Evolutionary conservation across 2,888 invertebrate genomes (phyloP), one percentile per base, ranked within the genome.

Genomic region (Mesochorus sp.): DNA sequence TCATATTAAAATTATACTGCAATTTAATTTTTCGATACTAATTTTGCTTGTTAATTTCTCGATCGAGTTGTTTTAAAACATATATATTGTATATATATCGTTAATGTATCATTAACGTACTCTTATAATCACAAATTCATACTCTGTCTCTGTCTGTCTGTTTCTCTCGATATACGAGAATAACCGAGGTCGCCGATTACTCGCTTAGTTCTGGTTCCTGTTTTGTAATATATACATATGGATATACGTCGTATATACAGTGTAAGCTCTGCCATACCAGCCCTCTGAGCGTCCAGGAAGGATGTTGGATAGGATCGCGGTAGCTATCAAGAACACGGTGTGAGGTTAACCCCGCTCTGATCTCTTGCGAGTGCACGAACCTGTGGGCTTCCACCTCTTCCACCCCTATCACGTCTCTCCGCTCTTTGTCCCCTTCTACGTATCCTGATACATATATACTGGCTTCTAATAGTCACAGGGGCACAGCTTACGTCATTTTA

Each of bases 141-240:
- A 5, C 10, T 34, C 61, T 26, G 10, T 26, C 61, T 8, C 59
- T 39, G 14, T 49, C 47, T 51, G 26, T 37, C 66, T 10, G 28
- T 53, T 49, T 61, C 71, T 71, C 59, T 70, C 62, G 42, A 62
- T 75, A 75, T 70, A 62, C 68, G 68, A 75, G 79, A 70, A 79
- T 81, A 81, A 81, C 77, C 77, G 81, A 76, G 76, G 55, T 73
- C 49, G 34, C 53, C 70, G 75, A 70, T 75, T 70, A 70, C 67
- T 75, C 62, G 55, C 68, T 68, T 53, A 44, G 61, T 75, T 37
- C 47, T 62, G 47, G 55, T 62, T 53, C 51, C 68, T 70, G 34
- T 59, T n/a, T 21, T 12, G 10, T 12, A 24, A 71, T 71, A 42
- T 10, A 53, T 14, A 24, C 6, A 31, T n/a, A 53, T 26, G 19